Evolutionary conservation across 1,140 invertebrate species (phyloP), one percentile per base, ranked within the genome.

Genomic region (Euwallacea fornicatus): DNA sequence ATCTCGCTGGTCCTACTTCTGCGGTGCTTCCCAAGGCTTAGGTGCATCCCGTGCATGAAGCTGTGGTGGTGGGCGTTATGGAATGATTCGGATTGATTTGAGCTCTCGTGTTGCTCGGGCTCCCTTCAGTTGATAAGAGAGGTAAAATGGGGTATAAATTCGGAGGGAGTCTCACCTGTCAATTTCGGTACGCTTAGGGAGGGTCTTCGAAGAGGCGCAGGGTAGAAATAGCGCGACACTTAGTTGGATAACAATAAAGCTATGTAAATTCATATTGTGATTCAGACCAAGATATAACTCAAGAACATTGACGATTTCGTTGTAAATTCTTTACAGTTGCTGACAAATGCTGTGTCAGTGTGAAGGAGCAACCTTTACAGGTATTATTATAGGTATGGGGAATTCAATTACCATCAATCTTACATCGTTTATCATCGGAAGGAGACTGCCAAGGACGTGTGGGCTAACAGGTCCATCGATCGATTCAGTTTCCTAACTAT

Each of bases 181-280:
- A 13, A 47, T 70, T 33, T 63, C 46, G 15, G 10, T 42, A 7
- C 10, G 11, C 13, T 55, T 61, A 0, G 50, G 21, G 6, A 65
- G 33, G 10, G 43, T 58, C 61, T 70, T 63, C 9, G 69, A 46
- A 56, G 58, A 13, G 42, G 43, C 62, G 41, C 16, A 15, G 7
- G 16, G n/a, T 58, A 55, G 9, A 13, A 70, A 16, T 21, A 70
- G 15, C 43, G 54, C 61, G 53, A 70, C 47, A 50, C 13, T 59
- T 64, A 65, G 15, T 42, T 70, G 61, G 58, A 64, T 64, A 47
- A 33, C 4, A 33, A 41, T 42, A 42, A 70, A 58, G 44, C 63
- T 53, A 58, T 70, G 69, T 33, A 70, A 2, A 42, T 58, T 70
- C 69, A 70, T 70, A 64, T 47, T 70, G 64, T 64, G 54, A 13